Conservation (phyloP, 2,113 vertebrate species). For the Apteryx mantelli region DNA sequence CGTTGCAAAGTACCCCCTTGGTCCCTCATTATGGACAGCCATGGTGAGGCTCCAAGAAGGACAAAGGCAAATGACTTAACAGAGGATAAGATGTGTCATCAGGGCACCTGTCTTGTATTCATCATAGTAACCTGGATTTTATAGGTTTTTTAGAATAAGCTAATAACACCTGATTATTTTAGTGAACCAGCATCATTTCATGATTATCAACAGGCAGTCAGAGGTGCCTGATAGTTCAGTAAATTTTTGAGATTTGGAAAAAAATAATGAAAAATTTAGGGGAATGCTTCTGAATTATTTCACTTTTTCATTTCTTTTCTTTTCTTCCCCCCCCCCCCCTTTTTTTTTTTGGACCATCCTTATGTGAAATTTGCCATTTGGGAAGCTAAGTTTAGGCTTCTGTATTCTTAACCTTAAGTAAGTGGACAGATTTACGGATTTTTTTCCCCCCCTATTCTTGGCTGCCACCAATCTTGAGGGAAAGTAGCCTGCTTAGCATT, state of each 20-base stretch:
- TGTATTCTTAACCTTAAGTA: neutral
- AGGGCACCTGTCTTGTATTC: neutral
- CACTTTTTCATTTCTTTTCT: neutral
- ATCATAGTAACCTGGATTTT: neutral
- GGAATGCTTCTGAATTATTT: neutral
- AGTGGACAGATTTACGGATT: neutral
- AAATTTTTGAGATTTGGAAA: neutral
- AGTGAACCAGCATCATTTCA: neutral
- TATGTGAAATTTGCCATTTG: neutral
- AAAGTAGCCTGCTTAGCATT: neutral
- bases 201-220: neutral
- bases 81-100: neutral
- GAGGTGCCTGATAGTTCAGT: neutral
- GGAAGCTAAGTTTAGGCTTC: neutral
- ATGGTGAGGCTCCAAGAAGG: neutral
- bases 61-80: neutral
- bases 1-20: neutral
- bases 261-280: rapidly evolving
- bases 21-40: neutral
- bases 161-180: neutral
- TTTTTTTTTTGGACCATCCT: neutral
- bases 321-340: neutral
- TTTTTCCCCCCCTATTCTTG: neutral
- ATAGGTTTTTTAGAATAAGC: neutral
- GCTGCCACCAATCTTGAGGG: neutral